A percentile compares a stretch with the other conserved stretches of the same genome.
phyloP scores from a whole-genome alignment of 1,140 invertebrate genomes.

The Hypothenemus hampei region DNA sequence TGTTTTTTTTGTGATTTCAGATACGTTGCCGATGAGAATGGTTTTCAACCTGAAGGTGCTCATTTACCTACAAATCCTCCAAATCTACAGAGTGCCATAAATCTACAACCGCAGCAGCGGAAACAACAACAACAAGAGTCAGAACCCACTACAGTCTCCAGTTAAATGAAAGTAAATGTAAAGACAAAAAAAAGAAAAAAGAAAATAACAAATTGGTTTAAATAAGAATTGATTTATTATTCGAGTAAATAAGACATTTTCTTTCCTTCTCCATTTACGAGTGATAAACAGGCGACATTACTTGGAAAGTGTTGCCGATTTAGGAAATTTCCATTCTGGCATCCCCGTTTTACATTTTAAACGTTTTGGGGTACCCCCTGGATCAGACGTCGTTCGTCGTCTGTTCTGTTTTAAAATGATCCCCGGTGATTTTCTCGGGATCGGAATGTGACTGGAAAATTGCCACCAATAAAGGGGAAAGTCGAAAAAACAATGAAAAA shows the following conservation, averaged over 20 bases:
- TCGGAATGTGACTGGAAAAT: no score
- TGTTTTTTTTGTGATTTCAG: slow-evolving; percentile 4
- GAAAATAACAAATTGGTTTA: no score
- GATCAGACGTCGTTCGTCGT: not conserved
- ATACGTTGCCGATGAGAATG: slow-evolving; percentile 59
- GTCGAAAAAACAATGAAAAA: no score
- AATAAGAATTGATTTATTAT: no score
- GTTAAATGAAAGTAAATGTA: no score
- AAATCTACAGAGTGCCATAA: slow-evolving; percentile 61
- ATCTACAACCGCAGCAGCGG: no score
- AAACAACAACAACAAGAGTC: no score
- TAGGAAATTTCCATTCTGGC: not conserved
- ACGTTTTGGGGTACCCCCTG: not conserved
- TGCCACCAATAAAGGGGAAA: no score
- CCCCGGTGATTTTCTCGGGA: no score
- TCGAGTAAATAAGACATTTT: not conserved
- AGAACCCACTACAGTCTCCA: no score
- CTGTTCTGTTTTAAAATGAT: not conserved
- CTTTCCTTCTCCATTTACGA: not conserved
- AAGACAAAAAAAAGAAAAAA: no score
- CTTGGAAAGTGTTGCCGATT: not conserved
- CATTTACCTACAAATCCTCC: slow-evolving; percentile 66
- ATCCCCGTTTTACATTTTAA: not conserved
- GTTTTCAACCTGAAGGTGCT: slow-evolving; percentile 58
- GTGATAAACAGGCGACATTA: not conserved